A percentile compares a stretch with the other conserved stretches of the same genome.
Evolutionary conservation across 2,797 vertebrate genomes (phyloP).

Genomic region (Emydoidea blandingii): DNA sequence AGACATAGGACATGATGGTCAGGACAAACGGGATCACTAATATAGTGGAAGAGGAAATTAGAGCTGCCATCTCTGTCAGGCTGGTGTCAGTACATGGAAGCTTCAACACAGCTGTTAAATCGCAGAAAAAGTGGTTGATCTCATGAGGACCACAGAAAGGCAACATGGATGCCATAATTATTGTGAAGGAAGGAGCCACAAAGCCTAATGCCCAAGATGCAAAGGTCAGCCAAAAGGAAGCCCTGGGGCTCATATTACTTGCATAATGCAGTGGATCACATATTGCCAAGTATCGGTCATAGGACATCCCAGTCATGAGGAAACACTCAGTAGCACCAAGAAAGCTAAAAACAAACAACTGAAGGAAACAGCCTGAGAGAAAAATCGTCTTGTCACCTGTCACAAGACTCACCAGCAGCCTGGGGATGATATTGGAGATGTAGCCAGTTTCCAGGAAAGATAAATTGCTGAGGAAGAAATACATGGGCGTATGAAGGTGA

Average conservation of each 20-base stretch:
- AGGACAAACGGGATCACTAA: background rate
- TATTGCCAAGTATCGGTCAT: slow-evolving; percentile 30
- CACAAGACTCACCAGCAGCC: background rate
- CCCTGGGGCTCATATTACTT: background rate
- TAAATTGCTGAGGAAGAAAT: slow-evolving; percentile 21
- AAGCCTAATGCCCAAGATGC: background rate
- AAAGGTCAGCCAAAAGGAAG: background rate
- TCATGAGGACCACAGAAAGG: slow-evolving; percentile 43
- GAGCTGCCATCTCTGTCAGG: background rate
- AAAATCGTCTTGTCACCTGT: background rate
- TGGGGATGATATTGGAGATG: background rate
- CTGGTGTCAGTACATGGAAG: slow-evolving; percentile 11
- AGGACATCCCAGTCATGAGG: background rate
- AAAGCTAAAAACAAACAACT: slow-evolving; percentile 2
- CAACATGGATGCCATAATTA: background rate
- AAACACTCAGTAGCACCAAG: background rate
- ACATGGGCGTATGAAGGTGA: background rate
- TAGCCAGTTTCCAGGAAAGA: background rate
- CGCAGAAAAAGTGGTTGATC: slow-evolving; percentile 57
- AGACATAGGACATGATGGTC: background rate
- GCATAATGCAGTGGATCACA: slow-evolving; percentile 53
- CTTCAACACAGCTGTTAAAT: slow-evolving; percentile 46
- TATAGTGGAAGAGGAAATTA: background rate
- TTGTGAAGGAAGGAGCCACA: background rate
- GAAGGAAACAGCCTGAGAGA: background rate